Base-by-base conservation (phyloP, 2,888 invertebrate genomes). In the Euzophera pinguis region DNA sequence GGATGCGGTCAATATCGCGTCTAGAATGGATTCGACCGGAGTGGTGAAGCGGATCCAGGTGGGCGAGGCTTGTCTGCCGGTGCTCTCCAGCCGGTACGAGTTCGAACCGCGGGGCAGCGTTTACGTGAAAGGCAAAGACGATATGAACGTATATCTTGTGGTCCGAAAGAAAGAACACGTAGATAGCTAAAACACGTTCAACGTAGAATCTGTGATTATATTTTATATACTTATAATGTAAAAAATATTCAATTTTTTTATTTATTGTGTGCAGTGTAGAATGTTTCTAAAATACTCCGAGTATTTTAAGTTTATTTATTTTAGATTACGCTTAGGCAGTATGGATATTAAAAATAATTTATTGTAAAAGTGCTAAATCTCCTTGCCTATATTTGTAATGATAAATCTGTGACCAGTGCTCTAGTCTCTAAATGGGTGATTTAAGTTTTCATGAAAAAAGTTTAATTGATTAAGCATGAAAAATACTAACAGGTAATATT, bases 21-120 rank as follows among this genome's bases (percentile, higher is more conserved):
- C 97, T 6, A 91, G 99, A 51, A 99, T 99, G 99, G 99, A 99
- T 81, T 97, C 97, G 0, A 99, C 98, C 0, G 99, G 99, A 0
- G 94, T 98, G 8, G 92, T 94, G 3, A 96, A 97, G 54, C 91
- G 95, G 47, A 96, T 98, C 61, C 97, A 97, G 76, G 92, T 96
- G 2, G 95, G 96, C 10, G 95, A 95, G 68, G 93, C 94, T 53
- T 95, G 95, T 68, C 81, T 96, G 41, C 84, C 92, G 0, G 91
- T 94, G 12, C 90, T 99, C 34, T 91, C 93, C 34, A 91, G 92
- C 12, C 90, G 92, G 65, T 99, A 97, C 78, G 94, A 95, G 52
- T 97, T 99, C 75, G 97, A 98, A 72, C 95, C 94, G n/a, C 92
- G 99, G 2, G 99, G 98, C 17, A 95, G 95, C 69, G 97, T 99